Evolutionary conservation across 2,888 invertebrate genomes (phyloP), one percentile per base, ranked within the genome.

Genomic region (Epicampocera succincta): DNA sequence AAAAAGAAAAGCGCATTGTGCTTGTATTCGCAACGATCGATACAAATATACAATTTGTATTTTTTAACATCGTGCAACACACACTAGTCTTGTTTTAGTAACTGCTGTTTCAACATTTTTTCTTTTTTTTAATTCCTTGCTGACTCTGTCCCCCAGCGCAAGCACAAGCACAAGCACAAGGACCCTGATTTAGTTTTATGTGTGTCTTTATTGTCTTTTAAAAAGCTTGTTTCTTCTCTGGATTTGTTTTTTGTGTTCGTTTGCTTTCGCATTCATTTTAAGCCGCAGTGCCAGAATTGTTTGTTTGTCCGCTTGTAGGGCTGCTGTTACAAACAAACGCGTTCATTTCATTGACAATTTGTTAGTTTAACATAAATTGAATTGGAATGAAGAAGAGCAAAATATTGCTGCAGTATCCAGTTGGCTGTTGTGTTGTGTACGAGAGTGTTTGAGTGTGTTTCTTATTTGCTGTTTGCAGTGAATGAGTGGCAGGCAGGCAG

Each of bases 331-430:
- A 68, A 68, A 50, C 40, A 40, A 68, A 56, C 40, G 44, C 72
- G 21, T 74, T 74, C 71, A 66, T 75, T 82, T 71, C 82, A 78
- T 82, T 82, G 82, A 82, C 82, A 82, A 82, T 82, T 82, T 82
- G 82, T 82, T 74, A 66, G 82, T 65, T 82, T 75, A 82, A 82
- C 82, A 82, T 82, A 82, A 78, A 82, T 78, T 78, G 74, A 42
- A 74, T 75, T 75, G 50, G 44, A 77, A 68, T 40, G 46, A 71
- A 77, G 56, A 65, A 29, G 56, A 73, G 56, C 50, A 61, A 25
- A 68, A 40, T 46, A 29, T 44, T 65, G 29, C 25, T 25, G 9
- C 3, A 33, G 33, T 33, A 33, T 33, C 6, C 8, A 33, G 5
- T 5, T 8, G 9, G 33, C 8, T 33, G 33, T 33, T 33, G 33